Conservation (phyloP, 2,113 vertebrate species). For the Atlantisia rogersi region DNA sequence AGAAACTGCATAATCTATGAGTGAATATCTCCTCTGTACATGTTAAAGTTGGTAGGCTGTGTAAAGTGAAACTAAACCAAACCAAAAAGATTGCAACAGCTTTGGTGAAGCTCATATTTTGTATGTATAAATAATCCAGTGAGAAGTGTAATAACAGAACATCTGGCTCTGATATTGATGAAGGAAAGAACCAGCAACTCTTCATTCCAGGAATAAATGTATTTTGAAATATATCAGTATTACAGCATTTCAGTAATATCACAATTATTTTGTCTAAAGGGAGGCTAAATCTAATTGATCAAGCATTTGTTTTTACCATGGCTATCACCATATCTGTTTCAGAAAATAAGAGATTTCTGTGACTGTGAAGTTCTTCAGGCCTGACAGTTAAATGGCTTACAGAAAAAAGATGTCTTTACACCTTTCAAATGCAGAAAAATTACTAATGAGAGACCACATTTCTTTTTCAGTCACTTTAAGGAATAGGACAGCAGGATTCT, state of each 20-base stretch:
- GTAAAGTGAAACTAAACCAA: not conserved
- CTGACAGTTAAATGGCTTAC: no score
- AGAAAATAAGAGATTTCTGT: no score
- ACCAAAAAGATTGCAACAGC: not conserved
- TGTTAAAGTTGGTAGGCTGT: not conserved
- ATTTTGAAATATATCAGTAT: not conserved
- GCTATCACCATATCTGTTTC: not conserved
- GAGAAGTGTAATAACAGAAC: not conserved
- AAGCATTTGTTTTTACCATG: not conserved
- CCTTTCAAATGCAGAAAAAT: no score
- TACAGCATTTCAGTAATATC: not conserved
- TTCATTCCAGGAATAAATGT: not conserved
- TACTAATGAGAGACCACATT: no score
- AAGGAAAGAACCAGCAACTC: not conserved
- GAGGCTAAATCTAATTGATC: not conserved
- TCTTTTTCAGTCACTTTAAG: no score
- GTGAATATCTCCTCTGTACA: not conserved
- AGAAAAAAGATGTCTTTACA: no score
- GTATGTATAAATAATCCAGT: not conserved
- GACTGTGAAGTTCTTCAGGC: no score
- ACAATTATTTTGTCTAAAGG: not conserved
- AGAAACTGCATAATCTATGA: not conserved
- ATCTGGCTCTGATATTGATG: not conserved
- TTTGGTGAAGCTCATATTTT: not conserved
- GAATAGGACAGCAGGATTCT: no score